Percentiles rank a stretch among this genome's conserved stretches.
phyloP scores from a whole-genome alignment of 1,140 invertebrate genomes.

The Whitmania pigra region DNA sequence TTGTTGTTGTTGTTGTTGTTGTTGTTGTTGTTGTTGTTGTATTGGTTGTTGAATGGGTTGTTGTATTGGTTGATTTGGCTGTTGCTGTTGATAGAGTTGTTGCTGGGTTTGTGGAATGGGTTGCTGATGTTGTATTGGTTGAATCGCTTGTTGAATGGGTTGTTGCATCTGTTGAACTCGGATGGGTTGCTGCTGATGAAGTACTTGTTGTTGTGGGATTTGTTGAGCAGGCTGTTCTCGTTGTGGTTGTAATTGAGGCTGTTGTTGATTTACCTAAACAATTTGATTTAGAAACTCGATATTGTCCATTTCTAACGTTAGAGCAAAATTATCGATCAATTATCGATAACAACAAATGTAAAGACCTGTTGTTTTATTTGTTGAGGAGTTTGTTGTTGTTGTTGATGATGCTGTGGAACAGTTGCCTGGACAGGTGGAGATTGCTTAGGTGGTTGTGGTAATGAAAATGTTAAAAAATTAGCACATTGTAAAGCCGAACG shows the following conservation, averaged over 20 bases:
- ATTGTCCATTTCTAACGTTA: no score
- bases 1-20: not conserved
- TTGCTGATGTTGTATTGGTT: not conserved
- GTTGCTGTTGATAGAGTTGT: not conserved
- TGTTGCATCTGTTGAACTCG: not conserved
- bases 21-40: slow-evolving; percentile 12
- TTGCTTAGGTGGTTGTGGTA: no score
- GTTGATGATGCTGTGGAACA: no score
- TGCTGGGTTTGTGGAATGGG: not conserved
- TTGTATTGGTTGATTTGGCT: not conserved
- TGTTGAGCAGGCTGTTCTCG: not conserved
- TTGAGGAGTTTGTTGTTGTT: no score
- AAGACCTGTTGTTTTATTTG: no score
- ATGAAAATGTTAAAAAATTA: no score
- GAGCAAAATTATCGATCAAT: no score
- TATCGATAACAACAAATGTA: no score
- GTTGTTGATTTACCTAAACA: not conserved
- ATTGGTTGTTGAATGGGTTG: not conserved
- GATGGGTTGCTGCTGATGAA: not conserved
- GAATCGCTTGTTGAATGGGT: not conserved
- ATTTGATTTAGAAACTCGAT: not conserved
- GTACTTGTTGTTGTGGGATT: not conserved
- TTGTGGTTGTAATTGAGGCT: not conserved
- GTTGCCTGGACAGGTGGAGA: no score
- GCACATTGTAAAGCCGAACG: no score